Percentiles rank a stretch among this genome's conserved stretches.
These are phyloP conservation scores for Anoplius nigerrimus DNA, from an alignment of 2,888 invertebrate genomes.

Conservation along the genomic window DNA sequence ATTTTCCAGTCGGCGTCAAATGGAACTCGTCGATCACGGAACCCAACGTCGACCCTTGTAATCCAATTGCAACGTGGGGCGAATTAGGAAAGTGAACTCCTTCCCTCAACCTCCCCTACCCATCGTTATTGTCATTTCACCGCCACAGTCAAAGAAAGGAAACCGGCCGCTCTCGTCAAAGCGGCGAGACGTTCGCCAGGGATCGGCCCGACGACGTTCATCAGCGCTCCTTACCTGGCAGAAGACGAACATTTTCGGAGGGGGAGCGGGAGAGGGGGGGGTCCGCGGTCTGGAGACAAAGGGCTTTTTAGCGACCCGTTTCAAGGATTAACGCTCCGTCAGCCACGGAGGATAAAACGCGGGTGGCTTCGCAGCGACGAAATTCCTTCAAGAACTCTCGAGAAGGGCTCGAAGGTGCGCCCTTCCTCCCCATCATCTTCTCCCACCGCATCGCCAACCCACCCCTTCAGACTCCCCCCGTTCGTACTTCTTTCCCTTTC, in stretches of 20 bases:
- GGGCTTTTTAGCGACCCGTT: constrained; percentile 61
- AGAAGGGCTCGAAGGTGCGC: constrained; percentile 37
- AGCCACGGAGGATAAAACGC: constrained; percentile 53
- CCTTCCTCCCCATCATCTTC: constrained; percentile 19
- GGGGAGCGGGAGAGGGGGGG: background rate
- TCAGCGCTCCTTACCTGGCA: constrained; percentile 42
- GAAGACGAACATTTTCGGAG: constrained; percentile 45
- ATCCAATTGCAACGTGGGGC: no score
- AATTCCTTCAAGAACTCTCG: constrained; percentile 56
- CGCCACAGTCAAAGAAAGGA: background rate
- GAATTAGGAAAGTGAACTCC: no score
- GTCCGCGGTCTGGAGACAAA: constrained; percentile 50
- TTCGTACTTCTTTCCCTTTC: constrained; percentile 16
- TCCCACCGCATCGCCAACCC: constrained; percentile 23
- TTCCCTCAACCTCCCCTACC: no score
- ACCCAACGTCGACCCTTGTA: no score
- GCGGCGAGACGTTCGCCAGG: constrained; percentile 37
- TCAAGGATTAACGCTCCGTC: constrained; percentile 63
- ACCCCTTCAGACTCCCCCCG: constrained; percentile 22
- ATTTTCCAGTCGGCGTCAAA: no score
- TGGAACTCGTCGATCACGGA: no score
- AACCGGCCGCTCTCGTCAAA: constrained; percentile 37
- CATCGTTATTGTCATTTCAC: no score
- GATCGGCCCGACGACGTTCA: constrained; percentile 37
- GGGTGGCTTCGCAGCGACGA: constrained; percentile 49